Evolutionary conservation across 2,797 vertebrate species (phyloP), one percentile per base, ranked within the genome.

Genomic region (Ctenopoma kingsleyae): DNA sequence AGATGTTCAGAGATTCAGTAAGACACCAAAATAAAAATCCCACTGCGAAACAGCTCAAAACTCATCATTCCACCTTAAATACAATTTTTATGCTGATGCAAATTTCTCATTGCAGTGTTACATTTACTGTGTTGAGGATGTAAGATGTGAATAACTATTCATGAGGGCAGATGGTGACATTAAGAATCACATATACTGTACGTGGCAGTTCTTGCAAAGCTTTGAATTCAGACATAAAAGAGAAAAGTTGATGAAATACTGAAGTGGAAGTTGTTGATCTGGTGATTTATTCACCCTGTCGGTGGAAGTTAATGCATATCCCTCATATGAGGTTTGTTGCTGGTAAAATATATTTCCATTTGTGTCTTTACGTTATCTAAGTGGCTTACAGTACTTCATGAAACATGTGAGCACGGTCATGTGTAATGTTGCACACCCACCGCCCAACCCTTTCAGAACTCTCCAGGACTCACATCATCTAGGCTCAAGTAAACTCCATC

Each of bases 211-310:
- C 71, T 56, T 41, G 66, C 71, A 76, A 78, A 69, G 86, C 86
- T 90, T 91, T 93, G 87, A 91, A 87, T 86, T 79, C 66, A 78
- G 55, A 82, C 86, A 87, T 91, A 70, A 93, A 93, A 91, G 80
- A 82, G 87, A 84, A 88, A 90, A 65, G 52, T 66, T 75, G 76
- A 87, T 83, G 71, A 88, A 84, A 82, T 22, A 66, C 43, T 62
- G 83, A 67, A 66, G 67, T 47, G 52, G 52, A 66, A 64, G 38
- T 22, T 70, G 68, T 84, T 89, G 79, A 89, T 89, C 81, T 75
- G 71, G 56, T 66, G 79, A 81, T 84, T 78, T 68, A 70, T 77
- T 81, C 62, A 70, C 36, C 20, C 62, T 47, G 53, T 67, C 50
- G 10, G n/a, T 43, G 49, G 67, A 80, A 87, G 79, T 78, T 44